Conservation (phyloP, 2,797 vertebrate species). For the Myotis myotis region DNA sequence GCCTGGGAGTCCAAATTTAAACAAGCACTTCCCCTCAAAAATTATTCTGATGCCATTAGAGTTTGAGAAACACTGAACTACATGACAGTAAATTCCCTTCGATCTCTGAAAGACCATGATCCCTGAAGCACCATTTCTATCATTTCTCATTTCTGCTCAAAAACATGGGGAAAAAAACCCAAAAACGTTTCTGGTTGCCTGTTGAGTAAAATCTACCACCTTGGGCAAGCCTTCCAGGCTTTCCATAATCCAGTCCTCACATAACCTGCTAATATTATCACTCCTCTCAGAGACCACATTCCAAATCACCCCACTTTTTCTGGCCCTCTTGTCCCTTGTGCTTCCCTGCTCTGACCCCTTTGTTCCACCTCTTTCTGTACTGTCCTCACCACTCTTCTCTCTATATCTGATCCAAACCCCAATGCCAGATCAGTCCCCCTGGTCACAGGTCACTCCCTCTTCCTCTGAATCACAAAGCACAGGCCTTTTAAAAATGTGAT, state of each 20-base stretch:
- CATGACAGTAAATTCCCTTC: background rate
- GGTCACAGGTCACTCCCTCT: background rate
- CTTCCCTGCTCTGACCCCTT: background rate
- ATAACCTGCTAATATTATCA: background rate
- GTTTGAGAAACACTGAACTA: background rate
- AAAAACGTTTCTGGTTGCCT: background rate
- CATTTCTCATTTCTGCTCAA: background rate
- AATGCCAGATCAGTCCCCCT: background rate
- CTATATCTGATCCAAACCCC: background rate
- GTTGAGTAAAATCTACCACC: background rate
- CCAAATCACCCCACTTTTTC: background rate
- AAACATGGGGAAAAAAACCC: background rate
- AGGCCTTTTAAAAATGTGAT: background rate
- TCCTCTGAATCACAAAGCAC: slow-evolving; percentile 32
- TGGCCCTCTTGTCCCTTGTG: background rate
- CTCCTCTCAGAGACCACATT: background rate
- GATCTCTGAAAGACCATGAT: background rate
- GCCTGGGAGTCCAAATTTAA: background rate
- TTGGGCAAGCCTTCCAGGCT: background rate
- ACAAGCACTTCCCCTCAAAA: background rate
- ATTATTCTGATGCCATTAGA: background rate
- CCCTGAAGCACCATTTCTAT: background rate
- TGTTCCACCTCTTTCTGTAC: background rate
- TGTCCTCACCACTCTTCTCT: background rate
- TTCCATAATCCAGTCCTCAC: background rate